Conservation (phyloP, 2,113 vertebrate genomes). For the Pollimyrus isidori region DNA sequence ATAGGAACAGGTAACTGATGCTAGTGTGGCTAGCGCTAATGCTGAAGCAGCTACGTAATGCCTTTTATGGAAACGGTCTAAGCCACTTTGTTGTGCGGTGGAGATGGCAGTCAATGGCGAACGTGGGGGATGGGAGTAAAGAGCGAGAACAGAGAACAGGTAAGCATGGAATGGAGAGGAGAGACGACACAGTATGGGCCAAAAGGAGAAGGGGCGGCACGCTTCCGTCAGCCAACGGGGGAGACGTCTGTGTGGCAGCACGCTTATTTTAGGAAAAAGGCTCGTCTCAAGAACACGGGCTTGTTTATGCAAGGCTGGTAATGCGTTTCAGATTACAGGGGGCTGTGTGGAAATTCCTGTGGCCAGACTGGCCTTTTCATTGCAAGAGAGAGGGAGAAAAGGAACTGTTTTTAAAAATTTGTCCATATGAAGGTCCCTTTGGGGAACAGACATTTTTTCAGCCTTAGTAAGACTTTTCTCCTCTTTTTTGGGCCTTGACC, state of each 20-base stretch:
- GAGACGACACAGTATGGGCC: background rate
- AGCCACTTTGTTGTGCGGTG: background rate
- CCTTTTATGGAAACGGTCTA: background rate
- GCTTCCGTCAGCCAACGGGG: conserved; percentile 57
- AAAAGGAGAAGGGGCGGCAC: conserved; percentile 27
- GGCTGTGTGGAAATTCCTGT: conserved; percentile 80
- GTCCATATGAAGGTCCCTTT: conserved; percentile 33
- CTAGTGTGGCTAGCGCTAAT: background rate
- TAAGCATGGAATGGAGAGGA: background rate
- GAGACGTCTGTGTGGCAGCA: conserved; percentile 54
- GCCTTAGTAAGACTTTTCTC: conserved; percentile 45
- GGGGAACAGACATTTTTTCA: conserved; percentile 45
- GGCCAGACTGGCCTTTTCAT: conserved; percentile 69
- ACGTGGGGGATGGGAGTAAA: background rate
- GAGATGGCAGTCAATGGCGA: background rate
- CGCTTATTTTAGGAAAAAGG: conserved; percentile 64
- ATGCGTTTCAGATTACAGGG: conserved; percentile 81
- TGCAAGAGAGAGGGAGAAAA: conserved; percentile 44
- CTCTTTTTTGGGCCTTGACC: conserved; percentile 5
- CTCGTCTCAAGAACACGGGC: conserved; percentile 53
- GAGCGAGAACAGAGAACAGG: background rate
- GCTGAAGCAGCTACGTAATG: background rate
- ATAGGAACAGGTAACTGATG: background rate
- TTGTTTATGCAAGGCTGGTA: conserved; percentile 67
- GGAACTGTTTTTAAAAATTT: conserved; percentile 22